Base-by-base conservation (phyloP, 2,113 vertebrate species). In the Pelecanus crispus region DNA sequence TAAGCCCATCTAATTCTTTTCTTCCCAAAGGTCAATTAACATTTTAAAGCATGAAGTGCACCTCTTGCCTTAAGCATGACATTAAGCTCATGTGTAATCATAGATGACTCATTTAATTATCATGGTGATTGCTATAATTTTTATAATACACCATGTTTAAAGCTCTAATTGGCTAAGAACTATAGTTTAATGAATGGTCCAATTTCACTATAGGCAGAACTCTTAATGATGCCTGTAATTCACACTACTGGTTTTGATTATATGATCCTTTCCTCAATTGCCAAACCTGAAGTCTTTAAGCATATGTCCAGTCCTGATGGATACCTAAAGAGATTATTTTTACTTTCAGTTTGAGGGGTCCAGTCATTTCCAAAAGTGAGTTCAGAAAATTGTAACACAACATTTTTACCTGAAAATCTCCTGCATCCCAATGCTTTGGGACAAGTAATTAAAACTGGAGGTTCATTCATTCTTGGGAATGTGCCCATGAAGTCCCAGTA, bases 21-120 rank as follows among this genome's bases (percentile, higher is more conserved):
- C 79, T 62, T 53, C 29, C 72, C 38, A 32, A 70, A 78, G 50
- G 17, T 10, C 17, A 86, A 67, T 91, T 86, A 86, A 94, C 16
- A 40, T 53, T 86, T 73, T 91, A 74, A 59, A 91, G 25, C 31
- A 38, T 24, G n/a, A 95, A 83, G 24, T 55, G 25, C 22, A 86
- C 25, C 32, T 84, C 38, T 83, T 94, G 80, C 83, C 38, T 89
- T 78, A 70, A 92, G 80, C 45, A 26, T 71, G 72, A 45, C 77
- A 88, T 70, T 88, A 91, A 73, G 22, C 9, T 77, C 21, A 75
- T 44, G 8, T 77, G 19, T 68, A 93, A 68, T 73, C 50, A 90
- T 13, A 83, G 71, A 61, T 65, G 63, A 90, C n/a, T 93, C 87
- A 84, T 67, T 96, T 91, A 94, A 95, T 94, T 77, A 81, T 94